A percentile compares a stretch with the other conserved stretches of the same genome.
Evolutionary conservation across 2,888 invertebrate species (phyloP).

Genomic region (Cerastis rubricosa): DNA sequence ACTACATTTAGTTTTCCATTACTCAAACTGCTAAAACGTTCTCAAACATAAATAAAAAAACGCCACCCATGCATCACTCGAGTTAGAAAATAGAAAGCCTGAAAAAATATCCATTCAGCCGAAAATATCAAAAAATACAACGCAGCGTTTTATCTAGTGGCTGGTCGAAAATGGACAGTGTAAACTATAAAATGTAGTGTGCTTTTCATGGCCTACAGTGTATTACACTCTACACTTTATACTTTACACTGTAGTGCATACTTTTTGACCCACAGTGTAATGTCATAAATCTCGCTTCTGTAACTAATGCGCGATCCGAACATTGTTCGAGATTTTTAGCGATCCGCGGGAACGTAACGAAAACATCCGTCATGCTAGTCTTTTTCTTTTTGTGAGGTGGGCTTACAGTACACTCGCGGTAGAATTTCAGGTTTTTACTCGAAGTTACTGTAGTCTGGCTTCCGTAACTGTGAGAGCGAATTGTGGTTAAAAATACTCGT

Average conservation of each 20-base stretch:
- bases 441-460: background rate
- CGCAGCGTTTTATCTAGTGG: slow-evolving; percentile 7
- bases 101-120: slow-evolving; percentile 35
- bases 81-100: slow-evolving; percentile 31
- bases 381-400: slow-evolving; percentile 16
- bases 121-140: slow-evolving; percentile 23
- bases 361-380: slow-evolving; percentile 34
- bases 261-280: slow-evolving; percentile 47
- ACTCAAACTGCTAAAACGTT: slow-evolving; percentile 19
- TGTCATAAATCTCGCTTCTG: slow-evolving; percentile 53
- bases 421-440: slow-evolving; percentile 25
- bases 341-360: slow-evolving; percentile 17
- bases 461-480: background rate
- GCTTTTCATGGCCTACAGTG: slow-evolving; percentile 30
- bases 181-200: slow-evolving; percentile 24
- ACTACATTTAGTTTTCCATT: slow-evolving; percentile 35
- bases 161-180: slow-evolving; percentile 33
- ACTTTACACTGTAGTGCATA: slow-evolving; percentile 23
- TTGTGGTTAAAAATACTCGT: background rate
- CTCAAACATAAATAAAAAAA: slow-evolving; percentile 39
- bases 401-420: background rate
- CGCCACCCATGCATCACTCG: slow-evolving; percentile 27
- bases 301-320: slow-evolving; percentile 47
- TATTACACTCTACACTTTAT: slow-evolving; percentile 12
- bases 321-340: slow-evolving; percentile 36